Percentiles rank a stretch among this genome's conserved stretches.
Conservation (phyloP, 2,113 vertebrate species). For the Xiphophorus couchianus region DNA sequence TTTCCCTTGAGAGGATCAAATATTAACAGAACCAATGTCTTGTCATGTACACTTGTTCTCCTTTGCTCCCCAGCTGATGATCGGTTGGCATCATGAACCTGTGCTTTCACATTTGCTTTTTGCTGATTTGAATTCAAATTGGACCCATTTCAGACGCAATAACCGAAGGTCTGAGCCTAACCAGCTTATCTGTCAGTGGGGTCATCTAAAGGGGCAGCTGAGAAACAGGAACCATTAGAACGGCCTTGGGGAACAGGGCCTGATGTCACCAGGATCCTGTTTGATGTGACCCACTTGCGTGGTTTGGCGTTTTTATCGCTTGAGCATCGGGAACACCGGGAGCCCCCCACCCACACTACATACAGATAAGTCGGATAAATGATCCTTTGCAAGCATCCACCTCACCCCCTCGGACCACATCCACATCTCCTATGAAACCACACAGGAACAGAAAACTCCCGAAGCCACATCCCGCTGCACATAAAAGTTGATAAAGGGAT, state of each 20-base stretch:
- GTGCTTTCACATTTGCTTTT: conserved; percentile 42
- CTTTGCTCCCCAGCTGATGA: conserved; percentile 36
- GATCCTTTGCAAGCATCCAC: conserved; percentile 48
- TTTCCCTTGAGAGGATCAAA: conserved; percentile 50
- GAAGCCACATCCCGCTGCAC: conserved; percentile 74
- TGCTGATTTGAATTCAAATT: conserved; percentile 61
- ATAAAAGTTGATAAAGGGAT: conserved; percentile 83
- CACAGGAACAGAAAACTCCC: conserved; percentile 78
- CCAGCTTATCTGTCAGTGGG: conserved; percentile 58
- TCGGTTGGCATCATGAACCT: conserved; percentile 33
- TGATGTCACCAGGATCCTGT: conserved; percentile 64
- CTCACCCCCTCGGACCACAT: conserved; percentile 61
- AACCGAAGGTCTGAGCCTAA: conserved; percentile 19
- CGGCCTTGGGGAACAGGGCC: conserved; percentile 19
- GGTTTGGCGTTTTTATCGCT: conserved; percentile 66
- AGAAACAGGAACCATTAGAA: conserved; percentile 74
- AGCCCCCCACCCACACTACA: conserved; percentile 76
- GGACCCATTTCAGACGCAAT: conserved; percentile 5
- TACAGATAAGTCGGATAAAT: conserved; percentile 78
- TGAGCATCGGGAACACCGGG: conserved; percentile 69
- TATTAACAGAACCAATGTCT: conserved; percentile 67
- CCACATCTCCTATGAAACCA: conserved; percentile 67
- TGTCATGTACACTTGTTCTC: conserved; percentile 41
- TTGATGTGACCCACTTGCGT: conserved; percentile 74
- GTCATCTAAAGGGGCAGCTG: conserved; percentile 67